phyloP scores from a whole-genome alignment of 2,113 vertebrate genomes.

The Otocyon megalotis region DNA sequence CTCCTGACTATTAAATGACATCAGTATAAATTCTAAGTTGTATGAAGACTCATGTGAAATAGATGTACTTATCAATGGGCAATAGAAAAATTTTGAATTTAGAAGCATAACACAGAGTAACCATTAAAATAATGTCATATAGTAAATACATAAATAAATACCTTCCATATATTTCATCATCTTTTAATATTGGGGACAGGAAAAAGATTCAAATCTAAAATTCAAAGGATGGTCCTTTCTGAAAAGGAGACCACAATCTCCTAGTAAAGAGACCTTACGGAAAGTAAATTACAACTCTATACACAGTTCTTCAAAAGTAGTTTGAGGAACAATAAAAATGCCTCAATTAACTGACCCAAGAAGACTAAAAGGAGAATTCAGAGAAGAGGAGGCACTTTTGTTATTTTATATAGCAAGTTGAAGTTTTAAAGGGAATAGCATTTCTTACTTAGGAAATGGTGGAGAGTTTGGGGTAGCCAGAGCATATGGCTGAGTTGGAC shows the following conservation, averaged over 20 bases:
- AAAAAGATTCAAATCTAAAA: not conserved
- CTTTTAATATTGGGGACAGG: not conserved
- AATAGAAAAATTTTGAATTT: conserved; percentile 32
- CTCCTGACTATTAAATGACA: not conserved
- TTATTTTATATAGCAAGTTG: not conserved
- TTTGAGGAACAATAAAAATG: not conserved
- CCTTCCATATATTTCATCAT: not conserved
- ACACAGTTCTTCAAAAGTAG: not conserved
- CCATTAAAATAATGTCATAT: not conserved
- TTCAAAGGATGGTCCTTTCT: not conserved
- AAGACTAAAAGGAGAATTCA: not conserved
- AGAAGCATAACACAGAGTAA: not conserved
- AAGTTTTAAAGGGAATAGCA: not conserved
- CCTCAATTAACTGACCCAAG: not conserved
- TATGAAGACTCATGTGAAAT: not conserved
- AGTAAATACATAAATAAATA: not conserved
- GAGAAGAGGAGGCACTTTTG: not conserved
- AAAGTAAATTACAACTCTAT: not conserved
- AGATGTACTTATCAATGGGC: not conserved
- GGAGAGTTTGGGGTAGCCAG: not conserved
- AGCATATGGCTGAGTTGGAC: not conserved
- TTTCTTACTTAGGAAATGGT: not conserved
- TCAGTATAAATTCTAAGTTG: not conserved
- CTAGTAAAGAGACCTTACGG: not conserved
- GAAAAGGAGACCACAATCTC: not conserved